These are phyloP conservation scores for Oenanthe oenanthe DNA, from an alignment of 2,113 vertebrate species.

Conservation along the genomic window DNA sequence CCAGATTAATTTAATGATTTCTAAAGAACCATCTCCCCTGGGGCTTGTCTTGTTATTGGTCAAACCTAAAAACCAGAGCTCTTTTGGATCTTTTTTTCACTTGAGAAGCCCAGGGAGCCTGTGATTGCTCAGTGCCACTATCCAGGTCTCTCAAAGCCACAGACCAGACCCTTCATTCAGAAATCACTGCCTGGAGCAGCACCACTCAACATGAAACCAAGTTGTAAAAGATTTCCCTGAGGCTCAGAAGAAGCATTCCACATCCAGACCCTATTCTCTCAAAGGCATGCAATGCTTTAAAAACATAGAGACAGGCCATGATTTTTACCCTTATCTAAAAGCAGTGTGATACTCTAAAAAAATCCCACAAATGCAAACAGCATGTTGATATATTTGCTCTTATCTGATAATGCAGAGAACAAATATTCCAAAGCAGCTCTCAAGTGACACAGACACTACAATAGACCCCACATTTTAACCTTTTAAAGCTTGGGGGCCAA, in stretches of 20 bases:
- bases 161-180: not conserved
- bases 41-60: not conserved
- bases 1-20: not conserved
- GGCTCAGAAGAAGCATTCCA: not conserved
- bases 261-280: not conserved
- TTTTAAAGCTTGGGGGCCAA: not conserved
- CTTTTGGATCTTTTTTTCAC: not conserved
- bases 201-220: not conserved
- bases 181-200: not conserved
- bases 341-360: accelerated
- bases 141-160: not conserved
- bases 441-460: accelerated
- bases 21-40: not conserved
- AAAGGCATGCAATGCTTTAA: not conserved
- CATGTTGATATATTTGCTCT: not conserved
- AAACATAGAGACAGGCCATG: not conserved
- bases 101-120: not conserved
- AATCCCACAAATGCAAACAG: not conserved
- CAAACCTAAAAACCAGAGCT: not conserved
- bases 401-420: not conserved
- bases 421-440: not conserved
- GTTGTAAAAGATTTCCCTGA: not conserved
- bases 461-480: accelerated
- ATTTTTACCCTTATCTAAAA: not conserved
- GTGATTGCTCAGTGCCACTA: not conserved